Evolutionary conservation across 2,113 vertebrate genomes (phyloP), one percentile per base, ranked within the genome.

Genomic region (Albula goreensis): DNA sequence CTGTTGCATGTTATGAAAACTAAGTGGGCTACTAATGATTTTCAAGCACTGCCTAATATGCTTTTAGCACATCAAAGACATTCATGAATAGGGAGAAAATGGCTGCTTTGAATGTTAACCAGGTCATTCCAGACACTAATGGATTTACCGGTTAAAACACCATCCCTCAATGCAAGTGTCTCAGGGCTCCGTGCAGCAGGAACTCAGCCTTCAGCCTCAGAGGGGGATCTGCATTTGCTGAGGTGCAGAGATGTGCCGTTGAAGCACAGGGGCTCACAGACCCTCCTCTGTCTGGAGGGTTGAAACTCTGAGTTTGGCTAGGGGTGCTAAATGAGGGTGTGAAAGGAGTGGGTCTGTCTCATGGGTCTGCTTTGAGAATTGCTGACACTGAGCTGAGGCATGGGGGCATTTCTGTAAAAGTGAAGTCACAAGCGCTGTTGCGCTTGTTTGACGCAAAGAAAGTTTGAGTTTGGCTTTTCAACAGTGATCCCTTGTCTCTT

Each of bases 1-100:
- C 50, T 77, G 57, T 86, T 87, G 87, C 84, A 74, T 88, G 84
- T 88, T 88, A 82, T 86, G 79, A 81, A 88, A 86, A 86, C 86
- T 88, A 80, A 86, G 81, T 84, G 81, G 86, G 81, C 49, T 78
- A 41, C 31, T 89, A 88, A 89, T 90, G 88, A 89, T 84, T 92
- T 81, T 91, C 83, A 87, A 88, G 89, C 87, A 89, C 81, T 82
- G 50, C 50, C 80, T 82, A 48, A 82, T 79, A 66, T 70, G 85
- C 87, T 90, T 89, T 91, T 86, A 90, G 66, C 63, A 5, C 57
- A 81, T 84, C 83, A 74, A 85, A 87, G 88, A 89, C 25, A 83
- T 85, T 88, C 50, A 50, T 78, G 31, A 63, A 78, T 60, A 83
- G 50, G 15, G 83, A 78, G 50, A 84, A 48, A 84, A 77, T 31